Evolutionary conservation across 2,113 vertebrate species (phyloP).

Genomic region (Megaceryle maxima): DNA sequence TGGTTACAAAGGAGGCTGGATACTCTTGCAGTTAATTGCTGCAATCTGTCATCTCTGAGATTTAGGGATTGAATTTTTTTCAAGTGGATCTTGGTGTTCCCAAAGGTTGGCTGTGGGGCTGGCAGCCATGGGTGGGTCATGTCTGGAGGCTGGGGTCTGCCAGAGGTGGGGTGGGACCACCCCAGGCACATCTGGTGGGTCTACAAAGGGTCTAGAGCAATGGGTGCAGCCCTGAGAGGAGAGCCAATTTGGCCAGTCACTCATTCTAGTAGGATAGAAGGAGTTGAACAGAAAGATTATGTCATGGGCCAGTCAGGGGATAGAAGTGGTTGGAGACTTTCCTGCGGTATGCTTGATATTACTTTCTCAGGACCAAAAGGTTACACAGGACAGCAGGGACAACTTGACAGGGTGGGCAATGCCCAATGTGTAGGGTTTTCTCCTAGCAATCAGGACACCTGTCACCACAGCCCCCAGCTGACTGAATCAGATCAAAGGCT

Average conservation of each 20-base stretch:
- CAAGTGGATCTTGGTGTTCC: background rate
- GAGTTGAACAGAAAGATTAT: background rate
- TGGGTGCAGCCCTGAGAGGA: background rate
- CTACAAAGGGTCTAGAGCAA: background rate
- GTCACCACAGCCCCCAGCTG: background rate
- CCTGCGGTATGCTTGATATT: background rate
- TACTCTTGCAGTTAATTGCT: background rate
- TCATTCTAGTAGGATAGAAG: background rate
- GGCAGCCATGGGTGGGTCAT: background rate
- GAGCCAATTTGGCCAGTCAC: background rate
- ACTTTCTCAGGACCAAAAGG: background rate
- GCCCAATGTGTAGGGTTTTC: background rate
- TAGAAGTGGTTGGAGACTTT: background rate
- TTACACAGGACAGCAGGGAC: background rate
- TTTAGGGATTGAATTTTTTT: background rate
- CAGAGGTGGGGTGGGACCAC: accelerated
- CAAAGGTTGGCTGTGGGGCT: background rate
- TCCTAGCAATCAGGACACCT: background rate
- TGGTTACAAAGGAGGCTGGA: background rate
- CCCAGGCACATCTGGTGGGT: accelerated
- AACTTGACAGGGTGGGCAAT: background rate
- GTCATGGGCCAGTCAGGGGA: background rate
- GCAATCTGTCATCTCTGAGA: background rate
- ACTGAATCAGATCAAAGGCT: background rate
- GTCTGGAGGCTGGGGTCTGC: background rate